Evolutionary conservation across 2,797 vertebrate species (phyloP).

Genomic region (Hozukius guyotensis): DNA sequence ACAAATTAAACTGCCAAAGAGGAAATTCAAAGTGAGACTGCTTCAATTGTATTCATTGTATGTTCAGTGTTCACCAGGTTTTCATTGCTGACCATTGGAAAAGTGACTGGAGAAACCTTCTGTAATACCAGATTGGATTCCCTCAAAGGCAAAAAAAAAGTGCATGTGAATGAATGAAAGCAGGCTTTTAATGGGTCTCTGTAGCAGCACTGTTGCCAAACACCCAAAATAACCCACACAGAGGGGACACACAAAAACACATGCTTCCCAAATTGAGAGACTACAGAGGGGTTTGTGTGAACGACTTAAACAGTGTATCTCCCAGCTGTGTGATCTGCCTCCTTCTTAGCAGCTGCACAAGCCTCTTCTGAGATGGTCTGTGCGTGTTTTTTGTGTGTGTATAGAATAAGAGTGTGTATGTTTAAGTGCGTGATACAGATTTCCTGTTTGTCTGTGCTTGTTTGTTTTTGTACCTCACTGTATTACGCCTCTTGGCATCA

Average conservation of each 20-base stretch:
- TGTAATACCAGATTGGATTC: conserved; percentile 44
- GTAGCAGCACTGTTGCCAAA: conserved; percentile 44
- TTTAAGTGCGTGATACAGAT: background rate
- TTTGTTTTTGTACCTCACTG: conserved; percentile 22
- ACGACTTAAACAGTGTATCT: conserved; percentile 37
- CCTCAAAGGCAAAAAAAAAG: conserved; percentile 37
- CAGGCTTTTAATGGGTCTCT: conserved; percentile 55
- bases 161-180: conserved; percentile 54
- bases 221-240: conserved; percentile 51
- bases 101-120: conserved; percentile 22
- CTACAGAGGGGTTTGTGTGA: conserved; percentile 50
- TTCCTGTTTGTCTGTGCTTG: conserved; percentile 20
- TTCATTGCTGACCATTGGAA: conserved; percentile 25
- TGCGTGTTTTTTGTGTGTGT: background rate
- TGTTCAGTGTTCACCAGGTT: conserved; percentile 25
- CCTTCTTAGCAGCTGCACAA: conserved; percentile 33
- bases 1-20: background rate
- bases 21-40: background rate
- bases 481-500: conserved; percentile 13
- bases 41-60: conserved; percentile 8
- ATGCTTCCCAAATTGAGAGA: conserved; percentile 48
- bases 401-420: background rate
- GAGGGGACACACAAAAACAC: conserved; percentile 29
- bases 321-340: conserved; percentile 47
- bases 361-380: conserved; percentile 9